Evolutionary conservation across 2,113 vertebrate species (phyloP), one percentile per base, ranked within the genome.

Genomic region (Syrmaticus mikado): DNA sequence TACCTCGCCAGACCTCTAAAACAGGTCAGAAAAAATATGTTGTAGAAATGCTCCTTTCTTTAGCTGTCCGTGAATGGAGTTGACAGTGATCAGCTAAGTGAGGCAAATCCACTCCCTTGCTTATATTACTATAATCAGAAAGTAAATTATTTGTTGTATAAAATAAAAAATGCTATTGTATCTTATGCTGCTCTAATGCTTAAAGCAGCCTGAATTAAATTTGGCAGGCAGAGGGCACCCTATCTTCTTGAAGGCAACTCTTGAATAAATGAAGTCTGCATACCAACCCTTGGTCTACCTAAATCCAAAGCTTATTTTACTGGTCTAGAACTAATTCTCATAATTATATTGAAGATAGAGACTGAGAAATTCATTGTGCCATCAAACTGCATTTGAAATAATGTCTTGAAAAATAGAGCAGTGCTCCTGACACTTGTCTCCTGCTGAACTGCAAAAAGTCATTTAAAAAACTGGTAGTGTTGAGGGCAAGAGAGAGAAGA

Each of bases 141-240:
- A 41, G 13, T 55, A 71, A 43, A 28, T 61, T 20, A 52, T 53
- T 86, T 80, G 8, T 10, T 90, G 82, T 75, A 58, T 50, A 40
- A 78, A 72, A 78, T 11, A 82, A 78, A 46, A 71, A 21, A 19
- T 61, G 8, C 15, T 79, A 20, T 24, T 52, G 76, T 89, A 66
- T 87, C 89, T 89, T 87, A 13, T 52, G 11, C 2, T 79, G 0
- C 0, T 89, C 34, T 68, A n/a, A 61, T n/a, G 40, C 68, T 66
- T 89, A 40, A 73, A 94, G 71, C 30, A 79, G 58, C 43, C 71
- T 91, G 78, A 79, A 89, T 65, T 68, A 52, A 73, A 89, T 91
- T 55, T 80, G 87, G 16, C 87, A 95, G 91, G 87, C 67, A 94
- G 91, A 85, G 89, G 89, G 89, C 94, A 85, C 71, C 61, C 70